Percentiles rank a stretch among this genome's conserved stretches.
Evolutionary conservation across 1,140 invertebrate genomes (phyloP).

Genomic region (Semibalanus balanoides): DNA sequence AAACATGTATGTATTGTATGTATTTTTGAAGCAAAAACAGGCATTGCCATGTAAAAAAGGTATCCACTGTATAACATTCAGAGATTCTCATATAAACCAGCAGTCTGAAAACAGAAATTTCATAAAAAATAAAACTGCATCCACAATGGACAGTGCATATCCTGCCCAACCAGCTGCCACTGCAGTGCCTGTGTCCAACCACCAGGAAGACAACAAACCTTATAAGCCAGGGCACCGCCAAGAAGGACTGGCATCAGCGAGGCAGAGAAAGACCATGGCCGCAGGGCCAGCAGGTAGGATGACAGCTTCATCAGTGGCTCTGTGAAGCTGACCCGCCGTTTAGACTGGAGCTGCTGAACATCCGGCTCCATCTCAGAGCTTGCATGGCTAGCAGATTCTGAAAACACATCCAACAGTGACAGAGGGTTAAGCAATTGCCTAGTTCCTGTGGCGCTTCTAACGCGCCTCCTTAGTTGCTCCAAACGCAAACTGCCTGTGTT

Average conservation of each 20-base stretch:
- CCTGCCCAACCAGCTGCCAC: background rate
- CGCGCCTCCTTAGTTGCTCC: too few relatives aligned
- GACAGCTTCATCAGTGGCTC: constrained; percentile 56
- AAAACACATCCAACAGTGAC: too few relatives aligned
- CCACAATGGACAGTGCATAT: background rate
- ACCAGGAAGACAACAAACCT: constrained; percentile 26
- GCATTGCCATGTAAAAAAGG: too few relatives aligned
- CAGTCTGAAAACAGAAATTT: background rate
- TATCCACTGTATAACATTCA: background rate
- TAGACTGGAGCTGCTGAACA: background rate
- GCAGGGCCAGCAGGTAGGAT: constrained; percentile 66
- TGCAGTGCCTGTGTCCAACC: background rate
- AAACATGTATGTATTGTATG: too few relatives aligned
- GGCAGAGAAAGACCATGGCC: constrained; percentile 84
- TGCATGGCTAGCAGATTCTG: too few relatives aligned
- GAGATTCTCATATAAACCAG: background rate
- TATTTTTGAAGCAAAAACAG: too few relatives aligned
- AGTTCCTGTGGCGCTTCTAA: too few relatives aligned
- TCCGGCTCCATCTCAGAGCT: background rate
- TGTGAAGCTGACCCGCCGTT: background rate
- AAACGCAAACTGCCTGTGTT: too few relatives aligned
- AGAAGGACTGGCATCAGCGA: constrained; percentile 77
- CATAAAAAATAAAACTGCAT: background rate
- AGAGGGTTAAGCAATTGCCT: too few relatives aligned
- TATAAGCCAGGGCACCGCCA: constrained; percentile 72